Percentiles rank a stretch among this genome's conserved stretches.
phyloP scores from a whole-genome alignment of 2,113 vertebrate genomes.

The Vanacampus margaritifer region DNA sequence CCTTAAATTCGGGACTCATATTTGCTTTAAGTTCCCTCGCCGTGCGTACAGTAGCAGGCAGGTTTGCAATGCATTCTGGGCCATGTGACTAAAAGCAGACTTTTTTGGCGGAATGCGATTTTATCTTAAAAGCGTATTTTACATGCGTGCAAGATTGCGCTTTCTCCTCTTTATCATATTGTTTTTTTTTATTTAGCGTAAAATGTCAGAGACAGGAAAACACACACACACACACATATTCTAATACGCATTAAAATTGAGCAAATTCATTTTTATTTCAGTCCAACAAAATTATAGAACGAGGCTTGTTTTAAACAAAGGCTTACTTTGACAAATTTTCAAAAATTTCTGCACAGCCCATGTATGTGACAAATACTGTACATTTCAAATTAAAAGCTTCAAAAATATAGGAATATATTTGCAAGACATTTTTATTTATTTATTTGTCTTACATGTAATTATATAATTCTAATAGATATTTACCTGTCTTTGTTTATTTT shows the following conservation, averaged over 20 bases:
- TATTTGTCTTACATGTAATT: background rate
- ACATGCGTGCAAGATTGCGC: constrained; percentile 76
- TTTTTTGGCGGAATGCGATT: background rate
- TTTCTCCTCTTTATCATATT: constrained; percentile 63
- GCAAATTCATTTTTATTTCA: too few relatives aligned
- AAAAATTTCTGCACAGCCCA: background rate
- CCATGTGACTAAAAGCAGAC: constrained; percentile 10
- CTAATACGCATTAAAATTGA: too few relatives aligned
- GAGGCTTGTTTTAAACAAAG: too few relatives aligned
- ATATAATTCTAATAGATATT: background rate
- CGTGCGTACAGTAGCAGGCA: constrained; percentile 15
- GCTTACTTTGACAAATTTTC: too few relatives aligned
- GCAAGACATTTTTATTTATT: background rate
- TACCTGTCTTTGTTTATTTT: background rate
- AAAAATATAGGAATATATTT: background rate
- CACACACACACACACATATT: too few relatives aligned
- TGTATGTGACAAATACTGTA: background rate
- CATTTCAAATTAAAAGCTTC: background rate
- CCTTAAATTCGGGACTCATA: constrained; percentile 80
- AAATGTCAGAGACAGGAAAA: background rate
- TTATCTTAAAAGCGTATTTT: constrained; percentile 70
- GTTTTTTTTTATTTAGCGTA: background rate
- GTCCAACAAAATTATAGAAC: too few relatives aligned
- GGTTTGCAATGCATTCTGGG: constrained; percentile 39
- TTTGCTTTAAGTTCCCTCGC: constrained; percentile 43